phyloP scores from a whole-genome alignment of 1,140 invertebrate genomes.

The Leguminivora glycinivorella region DNA sequence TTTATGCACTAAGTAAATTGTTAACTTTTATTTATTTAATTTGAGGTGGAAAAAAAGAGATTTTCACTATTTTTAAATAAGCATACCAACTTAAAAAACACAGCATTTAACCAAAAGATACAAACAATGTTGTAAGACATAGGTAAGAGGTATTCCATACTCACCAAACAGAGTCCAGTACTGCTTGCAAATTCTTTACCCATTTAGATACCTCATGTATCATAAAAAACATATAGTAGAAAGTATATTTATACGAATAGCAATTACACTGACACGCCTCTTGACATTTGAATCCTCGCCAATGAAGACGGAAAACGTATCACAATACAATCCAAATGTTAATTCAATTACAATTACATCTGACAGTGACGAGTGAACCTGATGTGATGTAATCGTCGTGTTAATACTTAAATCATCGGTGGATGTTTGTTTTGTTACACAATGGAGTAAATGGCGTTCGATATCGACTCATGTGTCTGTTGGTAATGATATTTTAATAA shows the following conservation, averaged over 20 bases:
- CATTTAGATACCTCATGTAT: no score
- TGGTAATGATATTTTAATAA: neutral
- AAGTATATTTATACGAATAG: neutral
- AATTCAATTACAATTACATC: slow-evolving; percentile 13
- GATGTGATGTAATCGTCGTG: neutral
- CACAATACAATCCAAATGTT: neutral
- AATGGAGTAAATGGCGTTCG: neutral
- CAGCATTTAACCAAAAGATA: no score
- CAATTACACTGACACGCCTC: neutral
- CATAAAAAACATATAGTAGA: neutral
- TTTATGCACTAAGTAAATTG: no score
- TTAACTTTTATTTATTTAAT: no score
- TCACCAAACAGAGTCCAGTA: no score
- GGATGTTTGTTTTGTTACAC: slow-evolving; percentile 3
- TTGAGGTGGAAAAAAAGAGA: no score
- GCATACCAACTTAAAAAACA: no score
- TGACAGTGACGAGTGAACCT: slow-evolving; percentile 2
- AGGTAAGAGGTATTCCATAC: no score
- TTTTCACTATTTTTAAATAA: no score
- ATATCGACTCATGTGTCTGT: neutral
- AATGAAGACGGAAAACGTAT: neutral
- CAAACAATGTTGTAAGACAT: no score
- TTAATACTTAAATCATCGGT: slow-evolving; percentile 10
- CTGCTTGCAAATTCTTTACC: no score
- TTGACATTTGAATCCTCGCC: neutral